Evolutionary conservation across 2,888 invertebrate genomes (phyloP).

Genomic region (Tribolium freemani): DNA sequence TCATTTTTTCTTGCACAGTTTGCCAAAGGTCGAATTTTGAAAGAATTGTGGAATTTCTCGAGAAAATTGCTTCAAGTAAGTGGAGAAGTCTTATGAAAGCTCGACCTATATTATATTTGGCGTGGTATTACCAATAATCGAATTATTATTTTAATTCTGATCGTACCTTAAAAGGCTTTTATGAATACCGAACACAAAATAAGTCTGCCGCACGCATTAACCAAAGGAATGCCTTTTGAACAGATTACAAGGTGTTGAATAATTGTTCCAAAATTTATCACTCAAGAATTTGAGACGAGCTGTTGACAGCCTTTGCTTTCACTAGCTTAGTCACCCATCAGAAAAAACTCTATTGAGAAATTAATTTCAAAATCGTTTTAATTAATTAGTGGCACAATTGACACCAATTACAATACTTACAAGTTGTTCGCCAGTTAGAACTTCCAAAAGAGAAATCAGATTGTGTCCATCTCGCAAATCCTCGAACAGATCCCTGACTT

Average conservation of each 20-base stretch:
- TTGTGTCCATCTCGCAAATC: slow-evolving; percentile 99
- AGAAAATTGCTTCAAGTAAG: neutral
- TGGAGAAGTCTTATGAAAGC: neutral
- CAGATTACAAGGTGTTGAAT: too few relatives aligned
- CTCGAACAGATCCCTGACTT: slow-evolving; percentile 96
- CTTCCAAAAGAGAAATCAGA: slow-evolving; percentile 98
- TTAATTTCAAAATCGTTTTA: slow-evolving; percentile 38
- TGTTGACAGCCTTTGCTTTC: slow-evolving; percentile 26
- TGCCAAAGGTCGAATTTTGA: neutral
- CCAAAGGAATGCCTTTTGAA: neutral
- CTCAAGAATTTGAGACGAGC: neutral
- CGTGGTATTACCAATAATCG: neutral
- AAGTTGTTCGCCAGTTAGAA: slow-evolving; percentile 98
- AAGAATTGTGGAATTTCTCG: neutral
- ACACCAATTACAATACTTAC: slow-evolving; percentile 76
- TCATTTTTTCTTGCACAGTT: neutral
- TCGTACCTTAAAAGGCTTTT: neutral
- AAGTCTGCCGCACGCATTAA: neutral
- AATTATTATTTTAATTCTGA: neutral
- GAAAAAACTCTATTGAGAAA: slow-evolving; percentile 27
- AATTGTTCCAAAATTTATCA: too few relatives aligned
- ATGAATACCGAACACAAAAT: neutral
- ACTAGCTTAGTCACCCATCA: slow-evolving; percentile 15
- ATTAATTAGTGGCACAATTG: slow-evolving; percentile 34
- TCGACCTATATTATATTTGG: neutral